A percentile compares a stretch with the other conserved stretches of the same genome.
Conservation (phyloP, 2,113 vertebrate species). For the Ceuthmochares aereus region DNA sequence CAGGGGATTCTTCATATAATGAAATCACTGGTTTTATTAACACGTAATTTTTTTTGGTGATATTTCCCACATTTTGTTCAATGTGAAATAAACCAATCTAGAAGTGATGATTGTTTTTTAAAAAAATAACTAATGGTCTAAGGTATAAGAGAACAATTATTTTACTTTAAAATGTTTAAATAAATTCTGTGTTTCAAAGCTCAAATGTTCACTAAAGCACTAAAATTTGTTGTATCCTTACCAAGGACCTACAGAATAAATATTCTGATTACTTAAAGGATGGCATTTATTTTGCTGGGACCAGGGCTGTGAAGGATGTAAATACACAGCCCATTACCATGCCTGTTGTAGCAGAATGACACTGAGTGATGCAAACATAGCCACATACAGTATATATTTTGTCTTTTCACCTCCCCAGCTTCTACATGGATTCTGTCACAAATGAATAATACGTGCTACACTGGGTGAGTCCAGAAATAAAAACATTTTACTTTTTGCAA, state of each 20-base stretch:
- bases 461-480: neutral
- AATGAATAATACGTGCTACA: neutral
- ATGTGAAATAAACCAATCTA: neutral
- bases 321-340: neutral
- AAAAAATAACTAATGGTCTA: neutral
- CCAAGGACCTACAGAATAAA: neutral
- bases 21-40: neutral
- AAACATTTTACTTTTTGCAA: neutral
- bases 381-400: neutral
- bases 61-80: neutral
- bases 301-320: neutral
- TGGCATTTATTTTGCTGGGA: neutral
- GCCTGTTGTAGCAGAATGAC: neutral
- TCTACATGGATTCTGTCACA: neutral
- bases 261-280: neutral
- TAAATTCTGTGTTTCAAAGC: neutral
- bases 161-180: neutral
- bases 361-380: neutral
- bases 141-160: neutral
- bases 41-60: neutral
- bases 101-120: neutral
- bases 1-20: neutral
- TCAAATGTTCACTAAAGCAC: neutral
- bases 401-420: neutral
- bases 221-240: neutral